Conservation (phyloP, 2,888 invertebrate species). For the Caenorhabditis sp. region DNA sequence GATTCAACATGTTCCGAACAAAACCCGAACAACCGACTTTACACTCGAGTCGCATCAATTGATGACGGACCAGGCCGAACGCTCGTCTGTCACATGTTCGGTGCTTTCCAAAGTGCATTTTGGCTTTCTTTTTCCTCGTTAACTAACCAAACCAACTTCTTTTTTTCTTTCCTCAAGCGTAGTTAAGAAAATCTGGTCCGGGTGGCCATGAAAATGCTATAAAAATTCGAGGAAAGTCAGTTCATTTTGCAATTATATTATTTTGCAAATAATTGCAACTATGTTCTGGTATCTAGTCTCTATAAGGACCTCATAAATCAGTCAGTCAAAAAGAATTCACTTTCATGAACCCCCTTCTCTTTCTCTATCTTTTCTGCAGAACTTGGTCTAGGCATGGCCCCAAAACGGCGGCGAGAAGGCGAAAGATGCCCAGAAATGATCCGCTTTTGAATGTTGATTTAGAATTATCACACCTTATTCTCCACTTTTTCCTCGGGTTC, state of each 20-base stretch:
- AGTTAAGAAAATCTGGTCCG: neutral
- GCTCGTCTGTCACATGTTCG: conserved; percentile 27
- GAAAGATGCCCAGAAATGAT: conserved; percentile 23
- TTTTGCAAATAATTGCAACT: no score
- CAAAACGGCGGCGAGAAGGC: neutral
- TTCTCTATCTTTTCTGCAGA: no score
- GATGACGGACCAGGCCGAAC: conserved; percentile 11
- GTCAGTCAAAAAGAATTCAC: no score
- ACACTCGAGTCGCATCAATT: no score
- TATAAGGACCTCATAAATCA: no score
- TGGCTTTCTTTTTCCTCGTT: neutral
- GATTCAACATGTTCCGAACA: no score
- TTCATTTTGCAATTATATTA: no score
- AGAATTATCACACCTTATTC: conserved; percentile 40
- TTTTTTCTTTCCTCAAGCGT: neutral
- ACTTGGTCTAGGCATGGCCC: no score
- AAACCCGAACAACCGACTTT: no score
- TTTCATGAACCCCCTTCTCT: no score
- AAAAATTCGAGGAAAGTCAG: no score
- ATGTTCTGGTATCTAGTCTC: no score
- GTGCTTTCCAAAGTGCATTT: conserved; percentile 12
- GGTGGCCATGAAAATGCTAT: neutral
- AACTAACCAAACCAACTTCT: neutral
- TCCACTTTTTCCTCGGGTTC: conserved; percentile 23
- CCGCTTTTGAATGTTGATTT: conserved; percentile 38